Conservation (phyloP, 2,888 invertebrate genomes). For the Dexiosoma caninum region DNA sequence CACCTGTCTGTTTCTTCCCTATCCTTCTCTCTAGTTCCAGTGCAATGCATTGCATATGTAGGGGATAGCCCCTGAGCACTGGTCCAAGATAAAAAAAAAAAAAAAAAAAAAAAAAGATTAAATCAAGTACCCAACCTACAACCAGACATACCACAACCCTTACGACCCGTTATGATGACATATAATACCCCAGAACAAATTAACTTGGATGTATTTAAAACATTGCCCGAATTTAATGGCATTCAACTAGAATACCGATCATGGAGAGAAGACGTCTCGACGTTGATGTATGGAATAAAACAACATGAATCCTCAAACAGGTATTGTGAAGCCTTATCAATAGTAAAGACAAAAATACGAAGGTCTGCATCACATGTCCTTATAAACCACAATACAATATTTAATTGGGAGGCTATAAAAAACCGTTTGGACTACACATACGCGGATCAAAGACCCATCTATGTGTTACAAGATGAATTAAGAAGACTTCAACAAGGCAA, state of each 20-base stretch:
- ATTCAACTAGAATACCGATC: neutral
- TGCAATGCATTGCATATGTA: no score
- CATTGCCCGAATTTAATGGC: neutral
- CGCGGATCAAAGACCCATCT: conserved; percentile 1
- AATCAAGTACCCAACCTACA: neutral
- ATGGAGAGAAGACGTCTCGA: neutral
- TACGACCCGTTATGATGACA: no score
- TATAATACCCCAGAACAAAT: neutral
- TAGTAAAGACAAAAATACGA: neutral
- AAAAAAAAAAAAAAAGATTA: neutral
- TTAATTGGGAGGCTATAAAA: conserved; percentile 10
- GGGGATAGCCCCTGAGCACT: no score
- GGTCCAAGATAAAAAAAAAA: no score
- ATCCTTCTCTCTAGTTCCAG: no score
- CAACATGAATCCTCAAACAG: neutral
- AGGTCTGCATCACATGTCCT: neutral
- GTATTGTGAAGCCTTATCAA: neutral
- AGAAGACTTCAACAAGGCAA: conserved; percentile 14
- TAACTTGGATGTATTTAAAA: neutral
- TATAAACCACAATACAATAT: neutral
- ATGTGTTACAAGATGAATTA: conserved; percentile 11
- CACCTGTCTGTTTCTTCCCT: no score
- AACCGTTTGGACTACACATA: conserved; percentile 2
- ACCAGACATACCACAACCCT: no score
- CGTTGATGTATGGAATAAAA: neutral